Base-by-base conservation (phyloP, 2,888 invertebrate species). In the Athetis lepigone region DNA sequence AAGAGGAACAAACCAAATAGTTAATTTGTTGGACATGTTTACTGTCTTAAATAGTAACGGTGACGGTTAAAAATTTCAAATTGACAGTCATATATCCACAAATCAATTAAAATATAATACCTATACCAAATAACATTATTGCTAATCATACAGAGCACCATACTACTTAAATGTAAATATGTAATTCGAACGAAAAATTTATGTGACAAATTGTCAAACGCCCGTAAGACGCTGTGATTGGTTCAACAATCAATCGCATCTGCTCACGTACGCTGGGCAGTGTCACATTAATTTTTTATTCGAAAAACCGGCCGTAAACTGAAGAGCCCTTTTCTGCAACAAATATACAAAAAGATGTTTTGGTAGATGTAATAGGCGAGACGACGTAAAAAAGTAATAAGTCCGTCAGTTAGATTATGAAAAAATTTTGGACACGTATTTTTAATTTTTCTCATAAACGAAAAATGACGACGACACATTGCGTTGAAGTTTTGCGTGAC, bases 91-190 rank as follows among this genome's bases (percentile, higher is more conserved):
- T 4, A 1, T 9, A 9, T 29, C n/a, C n/a, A n/a, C n/a, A 5
- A 29, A 21, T 40, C 4, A 23, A 42, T 9, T 16, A 16, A 19
- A 2, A n/a, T 8, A 54, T 16, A 19, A 37, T 40, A 2, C 6
- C 9, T n/a, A 23, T n/a, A 0, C 4, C 9, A 27, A 39, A 18
- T 25, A 33, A 9, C 21, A 36, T 16, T 63, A 63, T 63, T 63
- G 29, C 63, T 64, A 46, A 25, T 56, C 63, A 55, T 63, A 64
- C 55, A 55, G 64, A 64, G 63, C 63, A 63, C 63, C 63, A 45
- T 52, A 29, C 19, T 39, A 37, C 18, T 36, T 62, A 62, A 8
- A 25, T 43, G 16, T 51, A 50, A 18, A 49, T 40, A 33, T 33
- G 13, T 13, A 3, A 33, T 33, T 13, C 33, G 13, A 33, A 33